A percentile compares a stretch with the other conserved stretches of the same genome.
Evolutionary conservation across 1,140 invertebrate species (phyloP).

Genomic region (Drosophila pachea): DNA sequence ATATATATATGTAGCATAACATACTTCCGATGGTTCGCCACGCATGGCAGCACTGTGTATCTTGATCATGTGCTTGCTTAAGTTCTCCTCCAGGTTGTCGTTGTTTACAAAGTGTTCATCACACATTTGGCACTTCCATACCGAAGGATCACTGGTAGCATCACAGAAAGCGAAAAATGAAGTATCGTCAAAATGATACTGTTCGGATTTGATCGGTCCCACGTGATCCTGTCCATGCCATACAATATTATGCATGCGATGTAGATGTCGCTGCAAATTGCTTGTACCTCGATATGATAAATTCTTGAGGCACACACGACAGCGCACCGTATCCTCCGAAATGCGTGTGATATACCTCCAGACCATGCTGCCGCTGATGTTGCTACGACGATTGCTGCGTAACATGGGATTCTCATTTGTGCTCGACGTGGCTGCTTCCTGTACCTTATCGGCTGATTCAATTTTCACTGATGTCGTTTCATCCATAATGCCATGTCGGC

Average conservation of each 20-base stretch:
- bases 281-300: conserved; percentile 60
- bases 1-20: background rate
- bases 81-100: conserved; percentile 22
- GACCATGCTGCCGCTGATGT: conserved; percentile 37
- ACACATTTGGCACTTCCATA: conserved; percentile 60
- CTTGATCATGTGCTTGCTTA: conserved; percentile 35
- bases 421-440: conserved; percentile 31
- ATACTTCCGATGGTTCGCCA: conserved; percentile 17
- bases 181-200: conserved; percentile 1
- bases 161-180: conserved; percentile 39
- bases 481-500: conserved; percentile 50
- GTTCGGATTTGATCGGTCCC: conserved; percentile 3
- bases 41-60: conserved; percentile 32
- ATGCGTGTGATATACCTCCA: conserved; percentile 53
- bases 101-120: conserved; percentile 40
- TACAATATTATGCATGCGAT: conserved; percentile 60
- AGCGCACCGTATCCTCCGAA: conserved; percentile 46
- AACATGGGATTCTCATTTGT: conserved; percentile 17
- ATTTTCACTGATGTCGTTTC: conserved; percentile 18
- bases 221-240: conserved; percentile 22
- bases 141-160: conserved; percentile 15
- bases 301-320: conserved; percentile 53
- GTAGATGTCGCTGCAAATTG: conserved; percentile 58
- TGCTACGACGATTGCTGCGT: conserved; percentile 3
- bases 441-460: conserved; percentile 10